Base-by-base conservation (phyloP, 2,888 invertebrate genomes). In the Bursaphelenchus okinawaensis region DNA sequence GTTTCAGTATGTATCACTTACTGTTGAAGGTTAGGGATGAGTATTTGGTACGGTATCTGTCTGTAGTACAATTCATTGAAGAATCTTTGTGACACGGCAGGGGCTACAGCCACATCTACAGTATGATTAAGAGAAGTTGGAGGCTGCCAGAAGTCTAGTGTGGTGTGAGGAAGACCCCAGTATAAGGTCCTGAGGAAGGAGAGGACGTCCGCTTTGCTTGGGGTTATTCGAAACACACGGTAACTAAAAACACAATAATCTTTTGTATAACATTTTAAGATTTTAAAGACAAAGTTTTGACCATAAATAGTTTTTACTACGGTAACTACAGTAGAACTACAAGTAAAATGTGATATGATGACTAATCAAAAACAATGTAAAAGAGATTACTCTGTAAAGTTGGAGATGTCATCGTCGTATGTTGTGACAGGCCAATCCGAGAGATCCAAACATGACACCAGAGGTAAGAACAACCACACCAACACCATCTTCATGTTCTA, bases 1-100 rank as follows among this genome's bases (percentile, higher is more conserved):
- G 60, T 56, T 22, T 28, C 19, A 58, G 40, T 16, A 31, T 54
- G 19, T 16, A 26, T 1, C n/a, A 71, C 71, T 58, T 28, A 81
- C 81, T 79, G 73, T 29, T 82, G 72, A n/a, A 81, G 62, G 66
- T 81, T 77, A 40, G 77, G 75, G 24, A 79, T 76, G 4, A 79
- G 77, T 7, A 81, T 75, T 23, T 76, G 73, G 68, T 78, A 81
- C 51, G 75, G 74, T 55, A 80, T 64, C 50, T 74, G 63, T 52
- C 75, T 68, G 50, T 68, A 64, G 27, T 75, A 73, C 56, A 81
- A 66, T 52, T 82, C 80, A n/a, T 68, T 61, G 8, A 79, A 70
- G 68, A 81, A 79, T 22, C 66, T 66, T 22, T 68, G 68, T 20
- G 76, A 74, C 68, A 77, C 77, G 2, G 69, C 65, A 4, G 79